Evolutionary conservation across 92 coral and sea anemone genomes (phyloP).

Genomic region (Metridium senile): DNA sequence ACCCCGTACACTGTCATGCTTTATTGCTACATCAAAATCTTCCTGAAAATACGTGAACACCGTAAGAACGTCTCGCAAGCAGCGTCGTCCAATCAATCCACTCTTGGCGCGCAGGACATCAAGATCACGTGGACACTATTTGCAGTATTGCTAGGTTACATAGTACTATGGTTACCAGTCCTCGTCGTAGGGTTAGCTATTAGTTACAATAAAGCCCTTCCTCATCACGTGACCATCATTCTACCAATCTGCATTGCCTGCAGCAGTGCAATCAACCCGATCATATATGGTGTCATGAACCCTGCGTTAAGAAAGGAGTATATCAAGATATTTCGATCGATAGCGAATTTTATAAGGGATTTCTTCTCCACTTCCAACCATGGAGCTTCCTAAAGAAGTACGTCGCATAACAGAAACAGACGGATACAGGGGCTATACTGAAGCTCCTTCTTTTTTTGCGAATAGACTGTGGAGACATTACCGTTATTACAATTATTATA

Average conservation of each 20-base stretch:
- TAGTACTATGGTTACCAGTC: slow-evolving; percentile 14
- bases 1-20: neutral
- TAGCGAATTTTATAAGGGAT: too few relatives aligned
- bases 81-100: neutral
- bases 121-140: slow-evolving; percentile 36
- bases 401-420: too few relatives aligned
- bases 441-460: too few relatives aligned
- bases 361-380: neutral
- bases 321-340: neutral
- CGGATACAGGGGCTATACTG: too few relatives aligned
- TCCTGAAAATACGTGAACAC: slow-evolving; percentile 31
- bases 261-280: slow-evolving; percentile 18
- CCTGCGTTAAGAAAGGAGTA: neutral
- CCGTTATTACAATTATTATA: too few relatives aligned
- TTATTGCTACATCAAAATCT: slow-evolving; percentile 24
- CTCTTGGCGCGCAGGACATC: slow-evolving; percentile 16
- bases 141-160: slow-evolving; percentile 21
- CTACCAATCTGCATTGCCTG: neutral
- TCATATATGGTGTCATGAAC: slow-evolving; percentile 21
- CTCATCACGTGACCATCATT: slow-evolving; percentile 10
- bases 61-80: neutral
- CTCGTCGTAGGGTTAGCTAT: neutral
- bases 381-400: neutral
- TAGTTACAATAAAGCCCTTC: neutral
- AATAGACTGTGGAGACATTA: too few relatives aligned